Evolutionary conservation across 1,140 invertebrate genomes (phyloP).

Genomic region (Tribolium castaneum): DNA sequence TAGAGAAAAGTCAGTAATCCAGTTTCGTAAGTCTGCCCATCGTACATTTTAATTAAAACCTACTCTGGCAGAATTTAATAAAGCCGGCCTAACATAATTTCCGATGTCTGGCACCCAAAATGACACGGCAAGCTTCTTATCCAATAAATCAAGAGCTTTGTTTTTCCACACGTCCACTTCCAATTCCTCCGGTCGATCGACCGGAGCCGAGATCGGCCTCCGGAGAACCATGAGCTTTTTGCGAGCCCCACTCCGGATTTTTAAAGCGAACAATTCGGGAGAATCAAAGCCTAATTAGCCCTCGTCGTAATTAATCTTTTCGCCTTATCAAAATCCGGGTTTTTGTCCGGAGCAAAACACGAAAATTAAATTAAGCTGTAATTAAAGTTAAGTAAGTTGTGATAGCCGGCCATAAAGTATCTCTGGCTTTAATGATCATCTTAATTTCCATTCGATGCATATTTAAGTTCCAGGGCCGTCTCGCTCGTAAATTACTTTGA

Average conservation of each 20-base stretch:
- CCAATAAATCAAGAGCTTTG: constrained; percentile 58
- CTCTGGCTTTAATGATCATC: not conserved
- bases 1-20: constrained; percentile 22
- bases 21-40: constrained; percentile 19
- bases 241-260: not conserved
- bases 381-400: constrained; percentile 32
- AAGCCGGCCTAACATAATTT: constrained; percentile 51
- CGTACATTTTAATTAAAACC: constrained; percentile 41
- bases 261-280: not conserved
- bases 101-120: constrained; percentile 53
- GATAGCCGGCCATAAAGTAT: constrained; percentile 8
- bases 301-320: not conserved
- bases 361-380: constrained; percentile 16
- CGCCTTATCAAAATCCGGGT: constrained; percentile 10
- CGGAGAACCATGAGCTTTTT: constrained; percentile 49
- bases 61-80: constrained; percentile 39
- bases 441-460: constrained; percentile 28
- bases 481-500: constrained; percentile 43
- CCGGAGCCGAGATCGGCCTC: constrained; percentile 56
- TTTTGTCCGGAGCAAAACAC: constrained; percentile 22
- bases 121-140: constrained; percentile 49
- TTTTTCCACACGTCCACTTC: constrained; percentile 58
- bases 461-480: constrained; percentile 6
- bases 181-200: constrained; percentile 53
- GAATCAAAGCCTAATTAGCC: not conserved